These are phyloP conservation scores for Hyperoplus immaculatus DNA, from an alignment of 2,797 vertebrate species.

Conservation along the genomic window DNA sequence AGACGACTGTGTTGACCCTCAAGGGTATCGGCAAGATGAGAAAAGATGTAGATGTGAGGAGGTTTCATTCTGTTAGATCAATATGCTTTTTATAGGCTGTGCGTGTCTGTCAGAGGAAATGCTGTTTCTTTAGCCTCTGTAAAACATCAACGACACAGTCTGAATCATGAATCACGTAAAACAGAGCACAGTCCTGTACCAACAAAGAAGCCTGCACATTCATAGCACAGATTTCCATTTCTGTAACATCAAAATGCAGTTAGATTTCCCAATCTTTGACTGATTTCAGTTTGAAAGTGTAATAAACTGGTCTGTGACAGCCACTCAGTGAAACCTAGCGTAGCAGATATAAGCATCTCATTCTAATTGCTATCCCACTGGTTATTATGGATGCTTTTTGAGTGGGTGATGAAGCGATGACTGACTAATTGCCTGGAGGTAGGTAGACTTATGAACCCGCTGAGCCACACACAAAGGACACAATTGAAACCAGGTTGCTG, in stretches of 20 bases:
- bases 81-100: slow-evolving; percentile 75
- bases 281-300: slow-evolving; percentile 53
- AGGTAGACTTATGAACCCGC: slow-evolving; percentile 36
- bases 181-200: slow-evolving; percentile 43
- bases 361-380: slow-evolving; percentile 78
- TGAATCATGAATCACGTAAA: slow-evolving; percentile 61
- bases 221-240: slow-evolving; percentile 46
- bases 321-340: slow-evolving; percentile 59
- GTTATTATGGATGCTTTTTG: slow-evolving; percentile 69
- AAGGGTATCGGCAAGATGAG: slow-evolving; percentile 75
- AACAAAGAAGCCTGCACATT: slow-evolving; percentile 25
- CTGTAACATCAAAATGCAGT: slow-evolving; percentile 47
- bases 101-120: slow-evolving; percentile 59
- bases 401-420: slow-evolving; percentile 70
- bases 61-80: slow-evolving; percentile 77
- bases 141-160: slow-evolving; percentile 57
- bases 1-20: slow-evolving; percentile 80
- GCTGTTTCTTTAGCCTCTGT: slow-evolving; percentile 52
- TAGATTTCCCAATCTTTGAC: slow-evolving; percentile 52
- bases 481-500: slow-evolving; percentile 23
- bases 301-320: slow-evolving; percentile 60
- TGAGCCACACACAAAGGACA: slow-evolving; percentile 33
- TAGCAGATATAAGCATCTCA: slow-evolving; percentile 51
- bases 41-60: slow-evolving; percentile 82
- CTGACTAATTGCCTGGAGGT: slow-evolving; percentile 61